These are phyloP conservation scores for Coronaproctus castanopsis DNA, from an alignment of 2,888 invertebrate genomes.

Conservation along the genomic window DNA sequence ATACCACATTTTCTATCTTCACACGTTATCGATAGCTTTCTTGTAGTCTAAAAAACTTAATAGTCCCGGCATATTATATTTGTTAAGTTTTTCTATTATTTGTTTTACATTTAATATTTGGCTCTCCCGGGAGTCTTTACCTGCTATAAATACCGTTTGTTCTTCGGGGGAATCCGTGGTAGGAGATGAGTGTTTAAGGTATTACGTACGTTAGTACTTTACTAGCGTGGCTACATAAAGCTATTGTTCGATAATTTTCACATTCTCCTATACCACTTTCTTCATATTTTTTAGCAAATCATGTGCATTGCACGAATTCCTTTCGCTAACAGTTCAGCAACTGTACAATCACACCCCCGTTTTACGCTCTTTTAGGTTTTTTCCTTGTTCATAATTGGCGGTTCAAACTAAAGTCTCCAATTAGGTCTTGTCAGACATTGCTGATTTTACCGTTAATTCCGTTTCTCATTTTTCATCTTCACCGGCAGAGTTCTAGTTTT, in stretches of 20 bases:
- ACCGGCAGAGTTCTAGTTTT: neutral
- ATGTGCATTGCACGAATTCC: neutral
- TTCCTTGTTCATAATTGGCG: too few species aligned
- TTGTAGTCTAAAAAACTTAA: neutral
- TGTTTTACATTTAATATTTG: neutral
- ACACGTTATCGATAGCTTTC: neutral
- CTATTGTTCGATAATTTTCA: constrained; percentile 4
- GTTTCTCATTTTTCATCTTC: neutral
- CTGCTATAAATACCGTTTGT: neutral
- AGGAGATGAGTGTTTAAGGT: neutral
- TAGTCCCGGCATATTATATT: neutral
- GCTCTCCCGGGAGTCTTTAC: neutral
- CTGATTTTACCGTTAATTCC: too few species aligned
- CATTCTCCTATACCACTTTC: constrained; percentile 3
- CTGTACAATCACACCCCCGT: too few species aligned
- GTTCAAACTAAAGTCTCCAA: too few species aligned
- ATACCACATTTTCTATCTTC: neutral
- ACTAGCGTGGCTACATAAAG: constrained; percentile 4
- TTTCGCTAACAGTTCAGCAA: too few species aligned
- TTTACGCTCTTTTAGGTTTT: too few species aligned
- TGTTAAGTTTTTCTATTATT: neutral
- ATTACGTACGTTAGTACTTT: constrained; percentile 8
- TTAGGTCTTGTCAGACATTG: too few species aligned
- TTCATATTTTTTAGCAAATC: neutral
- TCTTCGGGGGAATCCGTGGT: neutral